Evolutionary conservation across 1,140 invertebrate species (phyloP).

Genomic region (Drosophila athabasca): DNA sequence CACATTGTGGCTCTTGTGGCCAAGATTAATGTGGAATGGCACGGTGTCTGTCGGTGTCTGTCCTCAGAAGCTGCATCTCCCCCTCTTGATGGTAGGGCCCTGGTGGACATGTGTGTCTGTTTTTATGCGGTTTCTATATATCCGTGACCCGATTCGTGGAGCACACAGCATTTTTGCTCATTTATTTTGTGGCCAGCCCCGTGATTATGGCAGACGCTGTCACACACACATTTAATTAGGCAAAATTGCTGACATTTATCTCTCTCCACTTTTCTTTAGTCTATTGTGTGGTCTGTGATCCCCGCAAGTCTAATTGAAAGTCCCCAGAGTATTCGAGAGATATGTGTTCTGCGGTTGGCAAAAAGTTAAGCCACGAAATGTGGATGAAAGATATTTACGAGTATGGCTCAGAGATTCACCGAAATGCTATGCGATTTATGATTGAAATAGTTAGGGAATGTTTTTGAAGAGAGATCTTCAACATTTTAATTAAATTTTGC

Average conservation of each 20-base stretch:
- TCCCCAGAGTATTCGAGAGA: not conserved
- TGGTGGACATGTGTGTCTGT: conserved; percentile 15
- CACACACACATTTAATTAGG: conserved; percentile 68
- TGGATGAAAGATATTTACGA: not conserved
- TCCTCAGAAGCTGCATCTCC: conserved; percentile 30
- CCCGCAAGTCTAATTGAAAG: conserved; percentile 38
- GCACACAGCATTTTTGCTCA: conserved; percentile 42
- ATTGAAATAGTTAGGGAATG: conserved; percentile 7
- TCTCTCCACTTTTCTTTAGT: not conserved
- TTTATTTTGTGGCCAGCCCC: conserved; percentile 60
- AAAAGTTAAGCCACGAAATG: not conserved
- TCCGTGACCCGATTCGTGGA: conserved; percentile 59
- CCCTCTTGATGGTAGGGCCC: not conserved
- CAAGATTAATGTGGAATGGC: conserved; percentile 52
- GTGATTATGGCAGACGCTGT: conserved; percentile 60
- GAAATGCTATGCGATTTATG: not conserved
- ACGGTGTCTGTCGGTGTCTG: conserved; percentile 1
- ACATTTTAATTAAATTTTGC: conserved; percentile 27
- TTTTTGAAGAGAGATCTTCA: not conserved
- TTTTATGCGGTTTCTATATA: conserved; percentile 52
- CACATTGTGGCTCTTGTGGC: conserved; percentile 68
- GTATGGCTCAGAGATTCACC: too few species aligned
- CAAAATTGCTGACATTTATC: conserved; percentile 55
- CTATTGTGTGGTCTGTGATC: conserved; percentile 7
- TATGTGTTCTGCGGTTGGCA: not conserved